These are phyloP conservation scores for Pararge aegeria DNA, from an alignment of 1,140 invertebrate genomes.

Conservation along the genomic window DNA sequence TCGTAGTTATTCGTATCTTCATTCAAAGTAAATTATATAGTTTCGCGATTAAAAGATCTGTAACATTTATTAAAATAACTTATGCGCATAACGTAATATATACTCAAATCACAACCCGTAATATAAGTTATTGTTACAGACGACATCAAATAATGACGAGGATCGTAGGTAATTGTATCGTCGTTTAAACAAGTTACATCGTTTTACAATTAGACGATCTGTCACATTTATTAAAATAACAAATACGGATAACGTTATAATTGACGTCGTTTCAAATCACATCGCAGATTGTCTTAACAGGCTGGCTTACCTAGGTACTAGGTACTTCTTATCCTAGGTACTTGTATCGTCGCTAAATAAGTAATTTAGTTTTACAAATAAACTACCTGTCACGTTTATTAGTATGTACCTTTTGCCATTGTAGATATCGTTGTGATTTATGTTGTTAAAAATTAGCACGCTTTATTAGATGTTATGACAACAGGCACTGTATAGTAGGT, in stretches of 20 bases:
- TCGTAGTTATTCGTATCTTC: no score
- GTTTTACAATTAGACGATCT: neutral
- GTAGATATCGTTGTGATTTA: conserved; percentile 6
- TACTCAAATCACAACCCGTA: neutral
- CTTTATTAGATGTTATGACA: neutral
- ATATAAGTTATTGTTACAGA: neutral
- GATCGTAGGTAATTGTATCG: neutral
- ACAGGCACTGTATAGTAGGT: neutral
- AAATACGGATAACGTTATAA: no score
- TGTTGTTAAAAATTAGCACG: neutral
- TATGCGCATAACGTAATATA: conserved; percentile 4
- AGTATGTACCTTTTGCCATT: conserved; percentile 2
- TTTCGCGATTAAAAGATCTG: neutral
- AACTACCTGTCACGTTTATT: neutral
- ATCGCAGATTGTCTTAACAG: neutral
- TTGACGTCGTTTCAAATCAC: no score
- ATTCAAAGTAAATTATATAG: no score
- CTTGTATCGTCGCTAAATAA: no score
- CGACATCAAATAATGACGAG: neutral
- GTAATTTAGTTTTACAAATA: no score
- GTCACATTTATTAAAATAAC: neutral
- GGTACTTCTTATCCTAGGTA: no score
- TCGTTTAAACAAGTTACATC: neutral
- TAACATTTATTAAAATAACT: conserved; percentile 6
- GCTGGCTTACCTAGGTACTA: no score